A percentile compares a stretch with the other conserved stretches of the same genome.
Conservation (phyloP, 2,113 vertebrate species). For the Okapia johnstoni region DNA sequence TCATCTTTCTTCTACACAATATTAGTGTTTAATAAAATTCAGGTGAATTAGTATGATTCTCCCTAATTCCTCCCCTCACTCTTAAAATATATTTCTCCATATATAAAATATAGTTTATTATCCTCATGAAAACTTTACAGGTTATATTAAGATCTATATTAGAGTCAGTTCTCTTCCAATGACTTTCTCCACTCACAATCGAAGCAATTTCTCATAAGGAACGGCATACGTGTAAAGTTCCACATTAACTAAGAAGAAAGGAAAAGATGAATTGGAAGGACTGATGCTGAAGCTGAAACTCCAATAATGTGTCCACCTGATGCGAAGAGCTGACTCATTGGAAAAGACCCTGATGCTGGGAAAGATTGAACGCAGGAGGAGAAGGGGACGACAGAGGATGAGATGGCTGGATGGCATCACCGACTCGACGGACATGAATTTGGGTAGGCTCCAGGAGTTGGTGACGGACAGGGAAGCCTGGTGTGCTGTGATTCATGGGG, state of each 20-base stretch:
- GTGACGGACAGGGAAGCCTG: neutral
- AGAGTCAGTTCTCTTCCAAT: neutral
- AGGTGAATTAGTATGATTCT: neutral
- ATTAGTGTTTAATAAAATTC: constrained; percentile 7
- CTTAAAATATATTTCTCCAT: neutral
- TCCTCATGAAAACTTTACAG: neutral
- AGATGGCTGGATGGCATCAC: neutral
- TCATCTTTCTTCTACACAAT: neutral
- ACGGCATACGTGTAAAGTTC: neutral
- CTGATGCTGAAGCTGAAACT: neutral
- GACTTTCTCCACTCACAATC: neutral
- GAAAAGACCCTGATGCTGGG: neutral
- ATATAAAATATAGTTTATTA: neutral
- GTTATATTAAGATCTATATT: neutral
- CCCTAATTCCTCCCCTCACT: neutral
- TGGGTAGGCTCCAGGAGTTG: neutral
- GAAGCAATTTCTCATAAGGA: constrained; percentile 4
- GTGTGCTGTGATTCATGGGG: neutral
- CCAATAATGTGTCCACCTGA: neutral
- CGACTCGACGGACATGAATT: fast-evolving
- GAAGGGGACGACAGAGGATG: neutral
- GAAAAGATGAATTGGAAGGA: neutral
- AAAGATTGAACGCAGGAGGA: neutral
- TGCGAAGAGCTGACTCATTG: neutral
- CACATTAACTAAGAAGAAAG: neutral